Conservation (phyloP, 2,113 vertebrate species). For the Gasterosteus nipponicus region DNA sequence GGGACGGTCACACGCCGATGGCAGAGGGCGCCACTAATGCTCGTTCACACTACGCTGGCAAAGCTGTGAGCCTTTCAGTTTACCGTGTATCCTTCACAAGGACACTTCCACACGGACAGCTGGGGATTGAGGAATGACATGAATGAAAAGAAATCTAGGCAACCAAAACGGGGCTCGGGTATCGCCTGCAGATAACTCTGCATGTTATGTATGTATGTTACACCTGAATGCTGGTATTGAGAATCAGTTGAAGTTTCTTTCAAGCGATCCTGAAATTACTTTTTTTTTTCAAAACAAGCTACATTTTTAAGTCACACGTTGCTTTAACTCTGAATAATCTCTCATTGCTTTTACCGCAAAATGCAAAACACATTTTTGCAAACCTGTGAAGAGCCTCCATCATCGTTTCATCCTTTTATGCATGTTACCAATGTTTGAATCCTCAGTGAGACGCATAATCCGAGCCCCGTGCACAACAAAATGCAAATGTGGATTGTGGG, state of each 20-base stretch:
- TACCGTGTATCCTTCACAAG: neutral
- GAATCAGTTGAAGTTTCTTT: too few relatives aligned
- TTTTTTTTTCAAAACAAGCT: neutral
- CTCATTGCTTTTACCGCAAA: neutral
- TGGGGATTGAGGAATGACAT: neutral
- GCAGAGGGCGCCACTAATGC: neutral
- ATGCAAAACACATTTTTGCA: neutral
- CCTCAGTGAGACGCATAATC: conserved; percentile 5
- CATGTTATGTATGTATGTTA: neutral
- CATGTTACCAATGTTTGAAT: neutral
- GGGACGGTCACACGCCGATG: neutral
- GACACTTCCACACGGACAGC: neutral
- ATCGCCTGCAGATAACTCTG: neutral
- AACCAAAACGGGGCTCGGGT: neutral
- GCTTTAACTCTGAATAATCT: neutral
- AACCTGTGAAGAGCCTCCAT: conserved; percentile 1
- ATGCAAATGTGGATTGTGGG: conserved; percentile 5
- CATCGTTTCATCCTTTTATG: conserved; percentile 7
- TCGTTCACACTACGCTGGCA: neutral
- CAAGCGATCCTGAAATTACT: neutral
- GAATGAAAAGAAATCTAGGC: neutral
- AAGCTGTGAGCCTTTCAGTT: neutral
- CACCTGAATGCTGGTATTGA: neutral
- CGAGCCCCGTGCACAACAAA: neutral
- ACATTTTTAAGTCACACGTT: neutral